These are phyloP conservation scores for Meteorus cinctellus DNA, from an alignment of 2,888 invertebrate genomes.

Conservation along the genomic window DNA sequence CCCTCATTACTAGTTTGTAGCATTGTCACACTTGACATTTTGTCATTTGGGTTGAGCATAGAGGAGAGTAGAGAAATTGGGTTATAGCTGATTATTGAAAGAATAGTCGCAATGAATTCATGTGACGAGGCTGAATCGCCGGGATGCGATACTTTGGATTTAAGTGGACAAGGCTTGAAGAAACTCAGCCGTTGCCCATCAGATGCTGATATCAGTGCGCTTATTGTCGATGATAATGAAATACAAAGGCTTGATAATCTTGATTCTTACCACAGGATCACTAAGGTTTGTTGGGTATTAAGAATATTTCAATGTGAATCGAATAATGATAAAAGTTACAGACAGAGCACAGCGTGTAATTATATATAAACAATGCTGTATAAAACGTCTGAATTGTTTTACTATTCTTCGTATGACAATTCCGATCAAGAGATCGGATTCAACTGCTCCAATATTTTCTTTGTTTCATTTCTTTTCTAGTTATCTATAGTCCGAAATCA, in stretches of 20 bases:
- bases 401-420: not conserved
- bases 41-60: constrained; percentile 27
- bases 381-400: not conserved
- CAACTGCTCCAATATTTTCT: not conserved
- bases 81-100: not conserved
- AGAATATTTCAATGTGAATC: not conserved
- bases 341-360: not conserved
- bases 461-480: constrained; percentile 74
- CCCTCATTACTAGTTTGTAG: not conserved
- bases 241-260: constrained; percentile 90
- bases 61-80: constrained; percentile 7
- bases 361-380: not conserved
- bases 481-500: constrained; percentile 90
- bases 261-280: constrained; percentile 85
- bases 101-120: constrained; percentile 47
- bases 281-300: constrained; percentile 78
- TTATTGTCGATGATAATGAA: constrained; percentile 90
- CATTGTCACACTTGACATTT: constrained; percentile 25
- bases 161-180: constrained; percentile 86
- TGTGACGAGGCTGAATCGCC: constrained; percentile 59
- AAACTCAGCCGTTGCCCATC: constrained; percentile 85
- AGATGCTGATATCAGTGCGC: constrained; percentile 81
- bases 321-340: not conserved
- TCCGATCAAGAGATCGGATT: constrained; percentile 14
- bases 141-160: constrained; percentile 79